Evolutionary conservation across 2,888 invertebrate species (phyloP).

Genomic region (Hydropsyche betteni): DNA sequence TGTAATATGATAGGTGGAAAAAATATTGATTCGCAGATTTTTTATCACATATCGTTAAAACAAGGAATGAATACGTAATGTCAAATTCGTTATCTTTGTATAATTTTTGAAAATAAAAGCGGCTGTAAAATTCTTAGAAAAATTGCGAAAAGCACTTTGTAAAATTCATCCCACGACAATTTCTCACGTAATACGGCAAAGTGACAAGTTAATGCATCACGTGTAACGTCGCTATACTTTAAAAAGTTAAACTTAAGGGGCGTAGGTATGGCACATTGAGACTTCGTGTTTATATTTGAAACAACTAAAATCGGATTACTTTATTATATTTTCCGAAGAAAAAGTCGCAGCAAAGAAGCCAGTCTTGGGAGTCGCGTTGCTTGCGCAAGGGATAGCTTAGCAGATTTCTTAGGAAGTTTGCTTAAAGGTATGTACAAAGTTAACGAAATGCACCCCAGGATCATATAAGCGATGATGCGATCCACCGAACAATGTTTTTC

Average conservation of each 20-base stretch:
- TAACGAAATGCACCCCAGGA: slow-evolving; percentile 23
- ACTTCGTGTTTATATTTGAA: too few species aligned
- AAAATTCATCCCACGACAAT: slow-evolving; percentile 27
- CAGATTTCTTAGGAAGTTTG: slow-evolving; percentile 11
- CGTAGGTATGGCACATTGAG: too few species aligned
- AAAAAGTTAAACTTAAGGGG: slow-evolving; percentile 4
- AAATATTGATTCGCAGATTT: too few species aligned
- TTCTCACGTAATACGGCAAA: slow-evolving; percentile 28
- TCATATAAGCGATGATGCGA: slow-evolving; percentile 16
- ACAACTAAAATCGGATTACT: too few species aligned
- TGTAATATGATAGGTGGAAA: too few species aligned
- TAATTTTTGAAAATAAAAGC: background rate
- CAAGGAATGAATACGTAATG: background rate
- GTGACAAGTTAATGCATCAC: slow-evolving; percentile 26
- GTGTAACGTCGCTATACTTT: slow-evolving; percentile 13
- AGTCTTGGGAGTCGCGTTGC: background rate
- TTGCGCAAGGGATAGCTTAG: slow-evolving; percentile 10
- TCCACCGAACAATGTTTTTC: background rate
- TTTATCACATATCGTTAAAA: too few species aligned
- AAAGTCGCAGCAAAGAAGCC: too few species aligned
- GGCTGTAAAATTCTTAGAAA: background rate
- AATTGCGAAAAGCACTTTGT: slow-evolving; percentile 27
- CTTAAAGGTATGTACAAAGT: slow-evolving; percentile 20
- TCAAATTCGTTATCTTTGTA: background rate
- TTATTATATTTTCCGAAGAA: too few species aligned